Conservation (phyloP, 2,113 vertebrate genomes). For the Oceanodroma tethys region DNA sequence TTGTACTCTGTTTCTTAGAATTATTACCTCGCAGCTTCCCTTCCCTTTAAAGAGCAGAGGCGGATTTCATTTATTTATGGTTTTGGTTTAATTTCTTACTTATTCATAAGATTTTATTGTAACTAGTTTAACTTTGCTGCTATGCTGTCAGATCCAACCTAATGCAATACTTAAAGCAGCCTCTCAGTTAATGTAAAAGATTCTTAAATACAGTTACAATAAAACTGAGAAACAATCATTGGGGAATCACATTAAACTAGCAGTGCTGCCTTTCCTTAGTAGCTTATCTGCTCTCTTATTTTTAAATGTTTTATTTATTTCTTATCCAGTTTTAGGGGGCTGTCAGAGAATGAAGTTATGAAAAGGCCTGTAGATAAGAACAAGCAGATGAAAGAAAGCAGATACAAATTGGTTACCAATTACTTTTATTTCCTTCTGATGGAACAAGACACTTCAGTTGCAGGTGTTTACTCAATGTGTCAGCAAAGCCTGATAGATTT, state of each 20-base stretch:
- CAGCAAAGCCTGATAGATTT: background rate
- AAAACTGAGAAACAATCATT: background rate
- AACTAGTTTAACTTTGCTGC: slow-evolving; percentile 19
- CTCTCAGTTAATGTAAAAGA: background rate
- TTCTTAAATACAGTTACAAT: background rate
- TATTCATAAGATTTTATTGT: slow-evolving; percentile 24
- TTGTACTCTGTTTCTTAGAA: background rate
- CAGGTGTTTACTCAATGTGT: slow-evolving; percentile 28
- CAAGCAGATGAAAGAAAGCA: slow-evolving; percentile 45
- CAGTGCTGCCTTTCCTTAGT: background rate
- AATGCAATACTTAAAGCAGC: background rate
- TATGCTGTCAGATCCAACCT: background rate
- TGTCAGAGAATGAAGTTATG: slow-evolving; percentile 25
- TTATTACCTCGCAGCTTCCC: background rate
- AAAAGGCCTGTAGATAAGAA: background rate
- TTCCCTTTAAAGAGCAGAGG: background rate
- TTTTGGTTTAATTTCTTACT: slow-evolving; percentile 11
- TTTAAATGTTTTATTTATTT: slow-evolving; percentile 57
- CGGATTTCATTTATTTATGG: background rate
- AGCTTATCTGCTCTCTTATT: background rate
- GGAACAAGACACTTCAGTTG: slow-evolving; percentile 45
- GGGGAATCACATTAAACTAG: background rate
- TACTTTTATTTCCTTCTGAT: slow-evolving; percentile 46
- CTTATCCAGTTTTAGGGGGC: background rate
- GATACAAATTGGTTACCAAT: slow-evolving; percentile 40